phyloP scores from a whole-genome alignment of 2,888 invertebrate species.

The Gerris lacustris region DNA sequence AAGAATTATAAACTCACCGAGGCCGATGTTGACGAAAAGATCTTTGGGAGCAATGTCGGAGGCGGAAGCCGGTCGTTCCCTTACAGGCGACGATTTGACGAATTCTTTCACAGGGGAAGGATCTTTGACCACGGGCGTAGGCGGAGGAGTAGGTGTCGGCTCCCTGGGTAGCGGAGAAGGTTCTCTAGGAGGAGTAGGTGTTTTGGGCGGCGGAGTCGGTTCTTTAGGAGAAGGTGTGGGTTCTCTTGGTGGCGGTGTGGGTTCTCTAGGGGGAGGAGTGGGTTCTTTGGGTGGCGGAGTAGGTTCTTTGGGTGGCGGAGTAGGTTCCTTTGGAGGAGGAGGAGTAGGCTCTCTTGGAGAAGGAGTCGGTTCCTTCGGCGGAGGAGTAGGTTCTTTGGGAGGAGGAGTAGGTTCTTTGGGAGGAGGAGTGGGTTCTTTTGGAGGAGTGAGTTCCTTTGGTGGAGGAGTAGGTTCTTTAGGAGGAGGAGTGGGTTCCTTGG shows the following conservation, averaged over 20 bases:
- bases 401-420: not conserved
- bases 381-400: not conserved
- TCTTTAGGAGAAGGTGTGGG: conserved; percentile 5
- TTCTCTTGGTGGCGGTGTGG: conserved; percentile 4
- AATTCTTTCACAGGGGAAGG: not conserved
- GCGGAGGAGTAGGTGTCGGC: not conserved
- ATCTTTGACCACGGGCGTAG: not conserved
- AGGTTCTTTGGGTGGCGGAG: conserved; percentile 10
- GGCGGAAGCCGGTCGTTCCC: conserved; percentile 9
- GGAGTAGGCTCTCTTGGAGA: not conserved
- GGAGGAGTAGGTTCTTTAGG: conserved; percentile 7
- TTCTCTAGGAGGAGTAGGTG: conserved; percentile 11
- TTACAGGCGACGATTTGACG: conserved; percentile 3
- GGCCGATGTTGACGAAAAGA: conserved; percentile 23
- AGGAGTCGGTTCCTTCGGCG: conserved; percentile 4
- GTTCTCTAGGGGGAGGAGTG: not conserved
- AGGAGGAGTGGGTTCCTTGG: conserved; percentile 9
- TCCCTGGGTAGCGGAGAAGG: conserved; percentile 6
- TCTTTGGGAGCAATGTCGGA: conserved; percentile 23
- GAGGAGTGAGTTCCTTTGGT: not conserved
- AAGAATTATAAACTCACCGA: not conserved
- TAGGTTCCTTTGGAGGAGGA: conserved; percentile 3
- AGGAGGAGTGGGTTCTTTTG: not conserved
- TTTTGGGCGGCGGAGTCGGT: not conserved
- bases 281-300: not conserved